Base-by-base conservation (phyloP, 2,113 vertebrate species). In the Aphyosemion australe region DNA sequence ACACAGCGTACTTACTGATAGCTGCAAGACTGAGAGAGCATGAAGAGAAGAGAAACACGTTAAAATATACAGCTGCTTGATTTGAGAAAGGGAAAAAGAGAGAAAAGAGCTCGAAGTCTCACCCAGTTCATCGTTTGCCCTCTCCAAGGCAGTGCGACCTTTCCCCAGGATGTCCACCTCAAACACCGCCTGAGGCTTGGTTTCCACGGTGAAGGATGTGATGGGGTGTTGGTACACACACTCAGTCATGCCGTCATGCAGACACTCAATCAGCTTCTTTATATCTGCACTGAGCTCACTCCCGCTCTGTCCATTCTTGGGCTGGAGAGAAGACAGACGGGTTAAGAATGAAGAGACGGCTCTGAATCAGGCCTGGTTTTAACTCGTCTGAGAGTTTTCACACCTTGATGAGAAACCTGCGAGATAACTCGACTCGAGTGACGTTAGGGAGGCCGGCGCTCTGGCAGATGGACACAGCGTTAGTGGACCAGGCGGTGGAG, bases 241-340 rank as follows among this genome's bases (percentile, higher is more conserved):
- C 58, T 97, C 94, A 0, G 94, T 97, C 95, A 96, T 97, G 45
- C 76, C 87, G 85, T 97, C 95, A 15, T 94, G 89, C 43, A 97
- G 87, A 43, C 79, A 75, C 20, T 73, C 81, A 8, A 91, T 69
- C 42, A 96, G 86, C 6, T 77, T 60, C 46, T 91, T 76, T 46
- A 92, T 16, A 47, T 90, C 86, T 8, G 71, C 76, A 1, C 86
- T 69, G 0, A 82, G 73, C 18, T 79, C 21, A 2, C 48, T 52
- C 8, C 18, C 6, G 21, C 34, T 48, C 32, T 50, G 56, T 18
- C 76, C 78, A 3, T 79, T 74, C 70, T 68, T 58, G 10, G 82
- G 70, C 90, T 92, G 61, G 13, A 72, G 5, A 46, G 1, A 12
- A 60, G 7, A 62, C 4, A 21, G 8, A 64, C 10, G 37, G 19